Base-by-base conservation (phyloP, 2,888 invertebrate species). In the Napeogenes sylphis region DNA sequence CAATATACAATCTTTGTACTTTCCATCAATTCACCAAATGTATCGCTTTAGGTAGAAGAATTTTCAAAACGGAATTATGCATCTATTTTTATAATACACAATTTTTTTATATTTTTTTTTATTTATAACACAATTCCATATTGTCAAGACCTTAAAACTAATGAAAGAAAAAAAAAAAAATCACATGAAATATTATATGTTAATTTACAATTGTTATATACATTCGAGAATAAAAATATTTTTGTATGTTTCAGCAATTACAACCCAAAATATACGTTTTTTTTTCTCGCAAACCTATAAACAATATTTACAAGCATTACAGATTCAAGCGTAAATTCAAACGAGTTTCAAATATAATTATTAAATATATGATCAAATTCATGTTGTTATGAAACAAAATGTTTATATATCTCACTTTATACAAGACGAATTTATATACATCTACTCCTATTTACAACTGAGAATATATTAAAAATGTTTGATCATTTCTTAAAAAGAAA, bases 51-150 rank as follows among this genome's bases (percentile, higher is more conserved):
- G 45, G 35, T 58, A 53, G 54, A 47, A 61, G 58, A 59, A 61
- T 66, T 57, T 69, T 65, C 61, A 66, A 65, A 70, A 69, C 62
- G 69, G 61, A 71, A 65, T 63, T 65, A 70, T 64, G 65, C 66
- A 68, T 66, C 63, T 69, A 63, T 68, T 64, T 67, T 65, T 58
- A 64, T 70, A 69, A 68, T 73, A 63, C 65, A 67, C 65, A 65
- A 77, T 82, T 84, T 85, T 85, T 85, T 85, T 81, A 76, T 73
- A 75, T 75, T 82, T 83, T 85, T 81, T 75, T 72, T 68, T 53
- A 80, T 82, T 85, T 81, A 82, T 77, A 75, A 80, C 82, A 80
- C 82, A 87, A 85, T 85, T 85, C 82, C 84, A 81, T 85, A 85
- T 82, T 82, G 82, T 86, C 82, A 73, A 81, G 68, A 77, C 74